Base-by-base conservation (phyloP, 1,140 invertebrate genomes). In the Physella acuta region DNA sequence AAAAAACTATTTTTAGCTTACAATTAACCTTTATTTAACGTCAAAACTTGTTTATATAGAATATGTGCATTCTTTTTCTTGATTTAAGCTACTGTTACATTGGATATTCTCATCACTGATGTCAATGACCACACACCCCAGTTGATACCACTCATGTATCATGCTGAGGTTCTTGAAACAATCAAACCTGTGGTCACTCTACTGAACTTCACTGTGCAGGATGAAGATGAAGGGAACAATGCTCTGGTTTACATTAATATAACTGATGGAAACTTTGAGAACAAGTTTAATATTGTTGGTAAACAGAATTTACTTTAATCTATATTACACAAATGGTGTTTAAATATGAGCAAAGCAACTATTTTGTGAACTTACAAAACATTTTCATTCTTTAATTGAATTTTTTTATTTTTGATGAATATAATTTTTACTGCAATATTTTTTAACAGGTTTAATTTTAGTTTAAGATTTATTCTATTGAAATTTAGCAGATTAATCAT, bases 121-220 rank as follows among this genome's bases (percentile, higher is more conserved):
- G 70, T 72, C 16, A 75, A 77, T 56, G 73, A 75, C 56, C 59
- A 68, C 55, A 61, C 33, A 0, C 73, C 73, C 17, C 39, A 53
- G 3, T 71, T 62, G 26, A 69, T 55, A 2, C 62, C 71, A 3
- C 16, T 16, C 44, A 55, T 49, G 1, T 74, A 73, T 49, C 37
- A 36, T 26, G 68, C 70, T 1, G 52, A 66, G 14, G 65, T 75
- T 4, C 11, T 34, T 16, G 74, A 75, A 59, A 59, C 33, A 51
- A 26, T 62, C 3, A 63, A 70, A 33, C 52, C 64, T 37, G 17
- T 53, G 60, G 68, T 58, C 37, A 71, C 70, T 24, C 2, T 66
- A 55, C 64, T 52, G 68, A 58, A 17, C 16, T 37, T 53, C 20
- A 74, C 24, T 56, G 67, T 59, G 3, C 44, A 34, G 60, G 64